These are phyloP conservation scores for Falco rusticolus DNA, from an alignment of 2,797 vertebrate genomes.

Conservation along the genomic window DNA sequence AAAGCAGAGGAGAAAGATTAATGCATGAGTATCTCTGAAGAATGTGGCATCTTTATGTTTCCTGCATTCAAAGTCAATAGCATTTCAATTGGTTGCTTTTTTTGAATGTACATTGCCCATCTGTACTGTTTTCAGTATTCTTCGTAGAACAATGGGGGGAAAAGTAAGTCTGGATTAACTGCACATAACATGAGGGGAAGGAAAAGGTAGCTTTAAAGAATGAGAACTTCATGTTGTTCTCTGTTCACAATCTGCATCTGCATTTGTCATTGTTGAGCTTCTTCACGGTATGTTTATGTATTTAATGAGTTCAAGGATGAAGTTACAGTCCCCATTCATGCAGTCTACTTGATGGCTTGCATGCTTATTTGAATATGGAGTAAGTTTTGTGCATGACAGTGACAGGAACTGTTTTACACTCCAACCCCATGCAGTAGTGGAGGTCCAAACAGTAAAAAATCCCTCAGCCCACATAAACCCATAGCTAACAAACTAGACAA, in stretches of 20 bases:
- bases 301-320: not conserved
- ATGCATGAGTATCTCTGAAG: not conserved
- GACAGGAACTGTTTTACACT: not conserved
- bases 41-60: not conserved
- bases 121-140: not conserved
- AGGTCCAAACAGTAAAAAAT: not conserved
- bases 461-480: not conserved
- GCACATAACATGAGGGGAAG: fast-evolving
- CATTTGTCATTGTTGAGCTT: not conserved
- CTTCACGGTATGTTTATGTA: not conserved
- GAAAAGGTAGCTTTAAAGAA: not conserved
- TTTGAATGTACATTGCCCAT: not conserved
- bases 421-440: not conserved
- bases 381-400: not conserved
- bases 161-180: not conserved
- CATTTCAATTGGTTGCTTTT: not conserved
- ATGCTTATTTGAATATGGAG: not conserved
- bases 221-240: not conserved
- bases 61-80: not conserved
- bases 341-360: not conserved
- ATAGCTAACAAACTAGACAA: not conserved
- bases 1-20: not conserved
- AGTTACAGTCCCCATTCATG: not conserved
- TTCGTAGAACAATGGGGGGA: not conserved
- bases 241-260: not conserved